Evolutionary conservation across 2,888 invertebrate genomes (phyloP), one percentile per base, ranked within the genome.

Genomic region (Lepidocyrtinus sp.): DNA sequence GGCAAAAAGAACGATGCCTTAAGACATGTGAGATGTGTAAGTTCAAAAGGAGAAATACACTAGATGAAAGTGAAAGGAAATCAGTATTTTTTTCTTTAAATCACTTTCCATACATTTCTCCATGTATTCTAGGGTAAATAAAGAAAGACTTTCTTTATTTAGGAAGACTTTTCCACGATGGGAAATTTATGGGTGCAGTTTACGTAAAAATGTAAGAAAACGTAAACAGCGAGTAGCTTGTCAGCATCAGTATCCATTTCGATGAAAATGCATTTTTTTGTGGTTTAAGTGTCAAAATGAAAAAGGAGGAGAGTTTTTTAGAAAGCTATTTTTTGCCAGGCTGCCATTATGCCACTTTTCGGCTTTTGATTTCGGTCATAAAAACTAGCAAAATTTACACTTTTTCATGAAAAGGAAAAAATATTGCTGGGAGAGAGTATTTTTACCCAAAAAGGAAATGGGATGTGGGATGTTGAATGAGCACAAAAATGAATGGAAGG

Each of bases 151-250:
- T 68, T 19, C n/a, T 24, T 22, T 22, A 62, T 21, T 22, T 24
- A 3, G n/a, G 17, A 55, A 21, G 46, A 55, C 26, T 46, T 26
- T 63, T 68, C n/a, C 61, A n/a, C 59, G 50, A 65, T 21, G 59
- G 59, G 21, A 62, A 65, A 74, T 74, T 74, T 74, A 74, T 74
- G 74, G 74, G 26, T 27, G 65, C 74, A 59, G 55, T 65, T 36
- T 65, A 65, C 36, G 19, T 17, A n/a, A n/a, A n/a, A 17, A 25
- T 36, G 36, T 17, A 36, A 19, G 36, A 36, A 36, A 36, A 65
- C 12, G 19, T 26, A 55, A 55, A 9, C 5, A 55, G 55, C 17
- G n/a, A 55, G 55, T 15, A n/a, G 17, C n/a, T 55, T 55, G 5
- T 55, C 55, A 9, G 9, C 55, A 55, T 3, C 9, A 7, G 17